Evolutionary conservation across 2,797 vertebrate genomes (phyloP).

Genomic region (Falco berigora): DNA sequence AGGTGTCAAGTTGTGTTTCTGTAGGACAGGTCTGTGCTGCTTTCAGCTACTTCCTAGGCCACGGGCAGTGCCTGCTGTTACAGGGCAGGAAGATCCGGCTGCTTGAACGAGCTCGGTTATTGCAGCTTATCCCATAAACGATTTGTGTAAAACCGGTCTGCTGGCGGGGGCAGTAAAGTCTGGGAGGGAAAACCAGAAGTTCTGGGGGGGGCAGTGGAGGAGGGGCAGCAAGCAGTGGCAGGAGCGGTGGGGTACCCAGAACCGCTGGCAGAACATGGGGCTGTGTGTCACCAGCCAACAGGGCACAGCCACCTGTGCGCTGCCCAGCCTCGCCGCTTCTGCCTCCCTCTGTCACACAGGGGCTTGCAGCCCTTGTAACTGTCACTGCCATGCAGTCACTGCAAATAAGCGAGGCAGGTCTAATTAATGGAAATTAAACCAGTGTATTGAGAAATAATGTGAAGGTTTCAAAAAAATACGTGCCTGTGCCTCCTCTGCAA

Average conservation of each 20-base stretch:
- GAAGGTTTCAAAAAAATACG: background rate
- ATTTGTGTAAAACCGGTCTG: fast-evolving
- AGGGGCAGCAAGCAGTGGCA: background rate
- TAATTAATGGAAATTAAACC: background rate
- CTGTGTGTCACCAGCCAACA: background rate
- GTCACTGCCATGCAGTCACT: fast-evolving
- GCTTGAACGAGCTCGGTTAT: background rate
- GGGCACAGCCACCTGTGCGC: too few relatives aligned
- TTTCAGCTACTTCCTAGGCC: background rate
- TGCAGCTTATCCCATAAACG: background rate
- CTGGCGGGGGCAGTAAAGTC: background rate
- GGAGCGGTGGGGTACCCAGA: background rate
- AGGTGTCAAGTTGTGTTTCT: background rate
- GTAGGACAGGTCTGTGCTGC: background rate
- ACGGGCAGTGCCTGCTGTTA: background rate
- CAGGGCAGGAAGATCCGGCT: background rate
- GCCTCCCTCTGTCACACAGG: background rate
- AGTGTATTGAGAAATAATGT: background rate
- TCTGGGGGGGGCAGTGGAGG: background rate
- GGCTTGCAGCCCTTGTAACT: too few relatives aligned
- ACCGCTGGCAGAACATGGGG: fast-evolving
- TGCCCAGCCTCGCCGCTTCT: fast-evolving
- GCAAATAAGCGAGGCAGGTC: background rate
- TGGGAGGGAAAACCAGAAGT: background rate
- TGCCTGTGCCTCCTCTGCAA: background rate